Percentiles rank a stretch among this genome's conserved stretches.
Evolutionary conservation across 2,888 invertebrate species (phyloP).

Genomic region (Anoncus sp.): DNA sequence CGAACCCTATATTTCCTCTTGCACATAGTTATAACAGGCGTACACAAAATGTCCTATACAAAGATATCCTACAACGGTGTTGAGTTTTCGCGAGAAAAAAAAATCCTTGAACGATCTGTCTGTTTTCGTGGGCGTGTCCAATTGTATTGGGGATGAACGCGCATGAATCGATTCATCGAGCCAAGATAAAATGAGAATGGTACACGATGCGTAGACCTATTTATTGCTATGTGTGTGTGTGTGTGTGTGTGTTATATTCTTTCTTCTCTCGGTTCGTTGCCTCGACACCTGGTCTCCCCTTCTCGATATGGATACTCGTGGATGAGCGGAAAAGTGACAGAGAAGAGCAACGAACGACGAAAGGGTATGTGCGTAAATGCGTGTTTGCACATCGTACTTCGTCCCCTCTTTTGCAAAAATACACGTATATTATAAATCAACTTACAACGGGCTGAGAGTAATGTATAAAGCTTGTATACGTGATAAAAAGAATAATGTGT

Average conservation of each 20-base stretch:
- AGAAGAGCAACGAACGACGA: not conserved
- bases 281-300: slow-evolving; percentile 55
- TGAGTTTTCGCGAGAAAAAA: slow-evolving; percentile 26
- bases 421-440: slow-evolving; percentile 23
- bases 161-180: slow-evolving; percentile 60
- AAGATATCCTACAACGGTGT: slow-evolving; percentile 30
- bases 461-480: not conserved
- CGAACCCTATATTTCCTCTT: slow-evolving; percentile 15
- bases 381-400: not conserved
- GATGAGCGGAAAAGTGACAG: not conserved
- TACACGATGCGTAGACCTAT: not conserved
- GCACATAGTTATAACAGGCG: slow-evolving; percentile 5
- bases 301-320: not conserved
- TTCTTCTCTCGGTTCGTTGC: slow-evolving; percentile 49
- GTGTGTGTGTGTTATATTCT: slow-evolving; percentile 10
- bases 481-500: slow-evolving; percentile 6
- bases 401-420: not conserved
- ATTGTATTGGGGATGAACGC: slow-evolving; percentile 57
- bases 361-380: not conserved
- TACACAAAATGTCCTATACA: slow-evolving; percentile 16
- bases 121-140: slow-evolving; percentile 62
- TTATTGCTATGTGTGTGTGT: not conserved
- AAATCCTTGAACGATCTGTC: slow-evolving; percentile 32
- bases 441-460: not conserved
- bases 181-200: slow-evolving; percentile 44